Evolutionary conservation across 2,113 vertebrate genomes (phyloP).

Genomic region (Aptenodytes patagonicus): DNA sequence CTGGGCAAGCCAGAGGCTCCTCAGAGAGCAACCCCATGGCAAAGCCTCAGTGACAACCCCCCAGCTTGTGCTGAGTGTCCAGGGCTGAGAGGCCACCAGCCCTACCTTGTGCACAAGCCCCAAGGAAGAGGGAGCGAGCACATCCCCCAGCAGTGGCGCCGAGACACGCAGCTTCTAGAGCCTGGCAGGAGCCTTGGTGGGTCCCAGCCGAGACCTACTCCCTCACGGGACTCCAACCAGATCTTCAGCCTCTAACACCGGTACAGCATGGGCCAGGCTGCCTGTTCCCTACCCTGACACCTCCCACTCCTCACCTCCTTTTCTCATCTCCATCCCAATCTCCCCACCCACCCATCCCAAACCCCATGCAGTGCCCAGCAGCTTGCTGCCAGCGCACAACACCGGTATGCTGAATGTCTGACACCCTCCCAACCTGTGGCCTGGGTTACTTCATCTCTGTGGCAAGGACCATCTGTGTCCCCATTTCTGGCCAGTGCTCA

Average conservation of each 20-base stretch:
- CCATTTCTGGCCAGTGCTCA: neutral
- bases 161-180: fast-evolving
- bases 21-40: neutral
- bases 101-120: neutral
- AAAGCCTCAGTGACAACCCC: neutral
- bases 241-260: neutral
- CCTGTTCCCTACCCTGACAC: neutral
- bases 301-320: neutral
- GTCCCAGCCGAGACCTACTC: neutral
- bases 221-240: neutral
- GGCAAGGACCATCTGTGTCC: neutral
- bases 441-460: neutral
- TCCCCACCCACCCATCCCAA: neutral
- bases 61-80: fast-evolving
- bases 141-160: fast-evolving
- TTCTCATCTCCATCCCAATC: neutral
- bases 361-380: fast-evolving
- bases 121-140: neutral
- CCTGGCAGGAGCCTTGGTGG: neutral
- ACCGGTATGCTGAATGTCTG: fast-evolving
- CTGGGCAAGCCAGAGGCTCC: neutral
- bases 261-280: fast-evolving
- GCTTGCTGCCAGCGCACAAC: neutral
- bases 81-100: neutral
- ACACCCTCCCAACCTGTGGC: neutral